Evolutionary conservation across 2,888 invertebrate genomes (phyloP).

Genomic region (Nebria salina): DNA sequence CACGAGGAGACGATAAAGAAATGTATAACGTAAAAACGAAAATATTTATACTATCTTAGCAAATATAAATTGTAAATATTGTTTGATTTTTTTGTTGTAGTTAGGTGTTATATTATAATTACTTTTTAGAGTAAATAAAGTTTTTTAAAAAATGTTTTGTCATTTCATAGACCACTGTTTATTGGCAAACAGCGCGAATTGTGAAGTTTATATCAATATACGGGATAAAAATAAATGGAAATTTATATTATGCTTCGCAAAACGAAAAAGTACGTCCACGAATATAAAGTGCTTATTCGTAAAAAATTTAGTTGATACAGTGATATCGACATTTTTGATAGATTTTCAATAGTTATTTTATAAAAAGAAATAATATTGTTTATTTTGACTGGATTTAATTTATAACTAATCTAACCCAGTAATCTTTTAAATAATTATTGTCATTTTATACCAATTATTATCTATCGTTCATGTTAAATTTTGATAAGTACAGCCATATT

Average conservation of each 20-base stretch:
- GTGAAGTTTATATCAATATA: background rate
- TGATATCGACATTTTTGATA: background rate
- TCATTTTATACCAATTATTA: too few relatives aligned
- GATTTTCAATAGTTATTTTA: background rate
- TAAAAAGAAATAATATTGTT: too few relatives aligned
- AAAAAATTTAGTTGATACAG: background rate
- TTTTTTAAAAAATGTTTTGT: background rate
- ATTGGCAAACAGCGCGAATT: too few relatives aligned
- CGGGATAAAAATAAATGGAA: background rate
- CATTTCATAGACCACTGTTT: too few relatives aligned
- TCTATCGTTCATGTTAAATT: too few relatives aligned
- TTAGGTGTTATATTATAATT: background rate
- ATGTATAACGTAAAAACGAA: background rate
- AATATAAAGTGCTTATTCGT: too few relatives aligned
- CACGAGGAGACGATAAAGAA: slow-evolving; percentile 12
- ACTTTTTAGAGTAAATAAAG: background rate
- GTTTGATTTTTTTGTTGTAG: background rate
- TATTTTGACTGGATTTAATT: too few relatives aligned
- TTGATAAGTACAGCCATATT: too few relatives aligned
- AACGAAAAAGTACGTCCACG: background rate
- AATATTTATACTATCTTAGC: background rate
- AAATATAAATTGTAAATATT: background rate
- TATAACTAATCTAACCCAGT: too few relatives aligned
- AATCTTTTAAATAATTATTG: too few relatives aligned
- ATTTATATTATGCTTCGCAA: background rate